Conservation (phyloP, 2,113 vertebrate genomes). For the Aldabrachelys gigantea region DNA sequence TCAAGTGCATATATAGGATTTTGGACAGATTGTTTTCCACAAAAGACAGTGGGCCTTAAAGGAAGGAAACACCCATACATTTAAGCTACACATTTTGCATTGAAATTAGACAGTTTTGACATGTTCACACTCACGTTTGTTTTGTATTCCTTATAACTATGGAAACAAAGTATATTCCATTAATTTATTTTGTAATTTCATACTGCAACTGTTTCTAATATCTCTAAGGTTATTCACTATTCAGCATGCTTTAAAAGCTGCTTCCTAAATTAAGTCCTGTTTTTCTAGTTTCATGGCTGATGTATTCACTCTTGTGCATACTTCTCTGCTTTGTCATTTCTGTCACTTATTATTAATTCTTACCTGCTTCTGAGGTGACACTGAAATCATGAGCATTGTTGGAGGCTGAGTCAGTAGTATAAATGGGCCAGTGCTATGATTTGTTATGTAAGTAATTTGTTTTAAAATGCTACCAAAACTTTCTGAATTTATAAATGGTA, state of each 20-base stretch:
- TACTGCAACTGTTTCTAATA: rapidly evolving
- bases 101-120: rapidly evolving
- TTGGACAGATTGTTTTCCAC: not conserved
- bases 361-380: not conserved
- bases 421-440: rapidly evolving
- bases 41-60: not conserved
- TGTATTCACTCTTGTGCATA: not conserved
- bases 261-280: not conserved
- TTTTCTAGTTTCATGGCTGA: not conserved
- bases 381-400: not conserved
- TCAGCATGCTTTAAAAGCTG: not conserved
- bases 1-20: not conserved
- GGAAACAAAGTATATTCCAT: not conserved
- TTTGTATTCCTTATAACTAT: not conserved
- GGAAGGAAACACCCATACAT: not conserved
- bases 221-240: not conserved
- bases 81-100: not conserved
- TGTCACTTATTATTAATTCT: not conserved
- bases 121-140: not conserved
- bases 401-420: not conserved
- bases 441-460: not conserved
- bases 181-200: not conserved
- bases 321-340: not conserved
- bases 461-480: not conserved
- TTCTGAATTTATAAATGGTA: not conserved